Evolutionary conservation across 2,113 vertebrate species (phyloP).

Genomic region (Notarius quadriscutis): DNA sequence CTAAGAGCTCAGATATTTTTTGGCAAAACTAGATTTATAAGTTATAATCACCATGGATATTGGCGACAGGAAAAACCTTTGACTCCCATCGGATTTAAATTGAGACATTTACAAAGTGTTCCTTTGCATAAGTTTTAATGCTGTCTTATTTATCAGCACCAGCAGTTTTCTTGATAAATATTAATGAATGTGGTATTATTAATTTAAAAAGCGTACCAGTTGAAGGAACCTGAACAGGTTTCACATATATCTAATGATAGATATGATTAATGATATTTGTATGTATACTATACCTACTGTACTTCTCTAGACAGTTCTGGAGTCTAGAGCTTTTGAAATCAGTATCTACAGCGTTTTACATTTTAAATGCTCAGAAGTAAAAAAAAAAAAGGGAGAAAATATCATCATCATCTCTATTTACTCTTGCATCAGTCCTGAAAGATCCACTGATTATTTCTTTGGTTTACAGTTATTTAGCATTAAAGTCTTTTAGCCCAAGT

Average conservation of each 20-base stretch:
- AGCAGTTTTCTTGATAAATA: neutral
- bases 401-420: neutral
- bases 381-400: too few relatives aligned
- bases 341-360: neutral
- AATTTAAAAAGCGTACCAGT: neutral
- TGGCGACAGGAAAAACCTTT: neutral
- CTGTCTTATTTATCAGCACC: neutral
- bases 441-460: neutral
- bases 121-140: neutral
- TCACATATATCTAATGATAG: neutral
- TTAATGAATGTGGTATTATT: neutral
- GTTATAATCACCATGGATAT: neutral
- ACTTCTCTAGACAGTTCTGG: neutral
- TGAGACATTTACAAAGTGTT: neutral
- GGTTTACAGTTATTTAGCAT: neutral
- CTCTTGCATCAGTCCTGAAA: neutral
- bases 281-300: neutral
- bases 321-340: neutral
- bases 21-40: neutral
- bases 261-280: neutral
- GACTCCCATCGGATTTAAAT: neutral
- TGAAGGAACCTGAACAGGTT: too few relatives aligned
- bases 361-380: neutral
- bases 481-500: too few relatives aligned
- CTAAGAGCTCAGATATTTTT: neutral